Percentiles rank a stretch among this genome's conserved stretches.
These are phyloP conservation scores for Gambelia wislizenii DNA, from an alignment of 2,797 vertebrate species.

Conservation along the genomic window DNA sequence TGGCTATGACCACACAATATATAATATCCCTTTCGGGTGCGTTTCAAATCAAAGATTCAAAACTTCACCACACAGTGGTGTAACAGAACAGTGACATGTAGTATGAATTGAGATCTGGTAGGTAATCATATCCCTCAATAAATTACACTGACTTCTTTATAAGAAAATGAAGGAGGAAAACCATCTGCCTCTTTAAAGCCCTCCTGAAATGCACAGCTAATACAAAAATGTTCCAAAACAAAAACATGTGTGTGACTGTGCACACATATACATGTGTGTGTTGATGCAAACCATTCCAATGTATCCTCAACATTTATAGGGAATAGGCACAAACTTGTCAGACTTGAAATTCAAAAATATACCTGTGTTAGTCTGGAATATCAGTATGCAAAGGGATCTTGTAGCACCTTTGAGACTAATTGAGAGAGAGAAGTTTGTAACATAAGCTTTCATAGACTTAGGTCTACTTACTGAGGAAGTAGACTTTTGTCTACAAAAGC, in stretches of 20 bases:
- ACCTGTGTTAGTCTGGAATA: no score
- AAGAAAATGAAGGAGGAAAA: background rate
- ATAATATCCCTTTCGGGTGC: background rate
- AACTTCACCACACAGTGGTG: background rate
- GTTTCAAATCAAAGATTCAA: background rate
- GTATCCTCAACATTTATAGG: no score
- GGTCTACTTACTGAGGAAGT: no score
- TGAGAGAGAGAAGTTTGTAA: no score
- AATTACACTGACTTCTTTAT: background rate
- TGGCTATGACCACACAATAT: background rate
- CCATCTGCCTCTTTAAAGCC: background rate
- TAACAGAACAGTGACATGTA: slow-evolving; percentile 1
- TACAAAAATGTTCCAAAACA: background rate
- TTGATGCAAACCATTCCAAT: no score
- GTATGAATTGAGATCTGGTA: slow-evolving; percentile 10
- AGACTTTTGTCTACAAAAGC: no score
- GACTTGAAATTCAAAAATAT: no score
- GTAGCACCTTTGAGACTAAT: no score
- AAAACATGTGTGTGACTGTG: background rate
- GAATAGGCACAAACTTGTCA: no score
- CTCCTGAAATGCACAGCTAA: background rate
- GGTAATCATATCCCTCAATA: background rate
- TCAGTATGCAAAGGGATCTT: no score
- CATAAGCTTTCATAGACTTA: no score
- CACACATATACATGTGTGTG: no score